A percentile compares a stretch with the other conserved stretches of the same genome.
Conservation (phyloP, 92 coral and sea anemone species). For the Muricea muricata region DNA sequence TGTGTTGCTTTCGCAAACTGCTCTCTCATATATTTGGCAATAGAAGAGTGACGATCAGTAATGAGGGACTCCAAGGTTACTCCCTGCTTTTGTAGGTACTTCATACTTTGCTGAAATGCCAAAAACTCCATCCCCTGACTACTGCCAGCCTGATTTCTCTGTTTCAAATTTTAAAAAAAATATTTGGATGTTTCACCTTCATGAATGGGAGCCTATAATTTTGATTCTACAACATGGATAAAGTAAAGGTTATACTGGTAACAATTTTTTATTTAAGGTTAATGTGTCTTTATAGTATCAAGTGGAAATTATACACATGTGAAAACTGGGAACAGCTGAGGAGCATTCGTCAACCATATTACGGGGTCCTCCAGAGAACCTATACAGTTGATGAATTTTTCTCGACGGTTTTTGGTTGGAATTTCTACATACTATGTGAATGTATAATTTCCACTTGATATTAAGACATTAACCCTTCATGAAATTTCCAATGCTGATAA, state of each 20-base stretch:
- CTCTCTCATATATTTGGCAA: constrained; percentile 40
- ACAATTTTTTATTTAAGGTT: too few species aligned
- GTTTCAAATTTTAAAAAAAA: not conserved
- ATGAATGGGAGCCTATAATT: not conserved
- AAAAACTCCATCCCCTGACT: constrained; percentile 19
- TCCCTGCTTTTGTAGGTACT: not conserved
- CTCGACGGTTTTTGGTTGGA: too few species aligned
- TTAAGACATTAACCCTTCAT: too few species aligned
- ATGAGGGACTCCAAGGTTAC: not conserved
- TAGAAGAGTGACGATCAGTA: constrained; percentile 28
- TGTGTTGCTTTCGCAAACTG: constrained; percentile 16
- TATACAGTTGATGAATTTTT: too few species aligned
- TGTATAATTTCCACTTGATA: too few species aligned
- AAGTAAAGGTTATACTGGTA: not conserved
- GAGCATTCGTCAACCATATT: too few species aligned
- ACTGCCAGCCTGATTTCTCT: constrained; percentile 52
- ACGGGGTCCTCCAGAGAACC: too few species aligned
- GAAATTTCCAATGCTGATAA: too few species aligned
- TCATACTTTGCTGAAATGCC: constrained; percentile 22
- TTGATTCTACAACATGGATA: not conserved
- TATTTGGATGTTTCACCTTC: not conserved
- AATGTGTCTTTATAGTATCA: too few species aligned
- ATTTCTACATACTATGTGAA: too few species aligned
- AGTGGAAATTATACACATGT: too few species aligned
- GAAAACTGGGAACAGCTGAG: too few species aligned